Percentiles rank a stretch among this genome's conserved stretches.
Evolutionary conservation across 1,140 invertebrate species (phyloP).

Genomic region (Dolichoris vasculosae): DNA sequence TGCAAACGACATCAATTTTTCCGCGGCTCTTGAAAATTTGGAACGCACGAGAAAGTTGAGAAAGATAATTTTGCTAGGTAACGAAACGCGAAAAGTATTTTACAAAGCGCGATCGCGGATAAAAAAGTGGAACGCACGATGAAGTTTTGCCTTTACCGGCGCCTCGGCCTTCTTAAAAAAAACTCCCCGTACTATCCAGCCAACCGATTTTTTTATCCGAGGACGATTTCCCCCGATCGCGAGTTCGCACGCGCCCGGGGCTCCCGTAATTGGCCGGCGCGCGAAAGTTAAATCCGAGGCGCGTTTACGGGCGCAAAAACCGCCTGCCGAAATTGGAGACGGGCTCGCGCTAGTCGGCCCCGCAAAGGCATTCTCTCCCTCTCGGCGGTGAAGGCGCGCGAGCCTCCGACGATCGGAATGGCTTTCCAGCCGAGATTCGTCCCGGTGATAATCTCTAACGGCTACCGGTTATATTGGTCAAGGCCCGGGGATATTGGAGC

Average conservation of each 20-base stretch:
- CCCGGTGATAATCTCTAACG: constrained; percentile 67
- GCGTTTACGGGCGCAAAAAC: constrained; percentile 71
- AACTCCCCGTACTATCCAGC: too few relatives aligned
- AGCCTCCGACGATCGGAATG: constrained; percentile 55
- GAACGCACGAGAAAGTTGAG: neutral
- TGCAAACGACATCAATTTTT: neutral
- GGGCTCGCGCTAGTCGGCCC: constrained; percentile 29
- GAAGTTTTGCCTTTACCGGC: too few relatives aligned
- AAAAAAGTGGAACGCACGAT: too few relatives aligned
- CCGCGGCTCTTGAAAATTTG: neutral
- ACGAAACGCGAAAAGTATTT: too few relatives aligned
- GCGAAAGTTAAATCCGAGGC: constrained; percentile 63
- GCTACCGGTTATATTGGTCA: constrained; percentile 67
- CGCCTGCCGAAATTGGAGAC: constrained; percentile 70
- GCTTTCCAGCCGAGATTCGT: constrained; percentile 66
- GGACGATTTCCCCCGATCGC: neutral
- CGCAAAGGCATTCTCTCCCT: constrained; percentile 10
- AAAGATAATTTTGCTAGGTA: neutral
- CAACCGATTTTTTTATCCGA: too few relatives aligned
- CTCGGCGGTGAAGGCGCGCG: constrained; percentile 7
- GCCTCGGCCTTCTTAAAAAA: too few relatives aligned
- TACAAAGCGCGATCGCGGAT: too few relatives aligned
- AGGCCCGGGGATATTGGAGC: constrained; percentile 13
- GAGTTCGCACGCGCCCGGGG: neutral
- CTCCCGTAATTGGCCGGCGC: constrained; percentile 62